Evolutionary conservation across 2,113 vertebrate genomes (phyloP).

Genomic region (Leptocoma aspasia): DNA sequence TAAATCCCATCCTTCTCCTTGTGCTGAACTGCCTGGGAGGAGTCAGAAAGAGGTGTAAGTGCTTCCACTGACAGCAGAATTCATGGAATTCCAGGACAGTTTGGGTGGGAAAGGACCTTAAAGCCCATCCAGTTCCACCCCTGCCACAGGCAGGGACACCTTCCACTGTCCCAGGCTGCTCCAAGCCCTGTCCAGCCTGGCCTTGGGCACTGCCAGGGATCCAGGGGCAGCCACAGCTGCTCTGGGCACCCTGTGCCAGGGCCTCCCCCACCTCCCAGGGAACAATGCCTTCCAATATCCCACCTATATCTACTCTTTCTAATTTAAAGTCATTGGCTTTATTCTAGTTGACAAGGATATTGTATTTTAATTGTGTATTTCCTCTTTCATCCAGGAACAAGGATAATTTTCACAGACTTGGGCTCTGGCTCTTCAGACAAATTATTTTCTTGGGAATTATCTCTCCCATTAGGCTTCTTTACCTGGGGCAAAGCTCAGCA

Average conservation of each 20-base stretch:
- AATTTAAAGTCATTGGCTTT: background rate
- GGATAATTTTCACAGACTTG: background rate
- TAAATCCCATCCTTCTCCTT: background rate
- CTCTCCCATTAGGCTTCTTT: background rate
- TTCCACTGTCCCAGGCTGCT: background rate
- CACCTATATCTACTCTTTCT: background rate
- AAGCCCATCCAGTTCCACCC: rapidly evolving
- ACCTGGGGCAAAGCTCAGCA: background rate
- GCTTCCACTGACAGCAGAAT: background rate
- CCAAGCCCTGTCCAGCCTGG: background rate
- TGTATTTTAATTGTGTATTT: background rate
- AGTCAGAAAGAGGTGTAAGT: background rate
- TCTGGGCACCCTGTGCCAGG: background rate
- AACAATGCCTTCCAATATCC: background rate
- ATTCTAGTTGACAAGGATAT: background rate
- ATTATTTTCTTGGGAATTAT: background rate
- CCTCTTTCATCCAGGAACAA: background rate
- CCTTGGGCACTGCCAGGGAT: background rate
- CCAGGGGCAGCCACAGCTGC: background rate
- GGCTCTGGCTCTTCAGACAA: background rate
- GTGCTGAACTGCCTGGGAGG: background rate
- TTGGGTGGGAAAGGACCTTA: background rate
- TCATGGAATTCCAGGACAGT: background rate
- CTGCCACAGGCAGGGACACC: background rate
- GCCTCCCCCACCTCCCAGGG: background rate